Evolutionary conservation across 2,888 invertebrate genomes (phyloP).

Genomic region (Cephus runcator): DNA sequence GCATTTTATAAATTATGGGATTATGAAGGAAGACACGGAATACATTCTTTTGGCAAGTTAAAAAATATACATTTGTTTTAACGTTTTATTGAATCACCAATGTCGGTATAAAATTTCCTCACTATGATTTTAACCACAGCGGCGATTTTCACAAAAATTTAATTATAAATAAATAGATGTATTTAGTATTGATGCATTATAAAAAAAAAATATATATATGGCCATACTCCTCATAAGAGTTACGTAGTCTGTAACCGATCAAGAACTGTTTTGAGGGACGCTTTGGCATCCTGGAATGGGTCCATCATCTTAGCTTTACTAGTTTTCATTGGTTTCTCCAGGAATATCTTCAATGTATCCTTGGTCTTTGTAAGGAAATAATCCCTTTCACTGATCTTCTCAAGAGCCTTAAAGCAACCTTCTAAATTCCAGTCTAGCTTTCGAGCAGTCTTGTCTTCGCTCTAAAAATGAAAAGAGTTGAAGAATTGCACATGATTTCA

Average conservation of each 20-base stretch:
- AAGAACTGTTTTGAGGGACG: conserved; percentile 49
- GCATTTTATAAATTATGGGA: too few species aligned
- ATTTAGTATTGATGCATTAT: conserved; percentile 16
- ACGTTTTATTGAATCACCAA: too few species aligned
- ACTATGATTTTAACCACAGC: too few species aligned
- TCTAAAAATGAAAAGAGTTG: conserved; percentile 63
- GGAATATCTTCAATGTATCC: conserved; percentile 68
- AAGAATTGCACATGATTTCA: conserved; percentile 4
- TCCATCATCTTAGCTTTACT: conserved; percentile 46
- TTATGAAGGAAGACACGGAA: too few species aligned
- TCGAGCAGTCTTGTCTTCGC: conserved; percentile 74
- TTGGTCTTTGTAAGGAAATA: conserved; percentile 69
- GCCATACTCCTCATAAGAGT: conserved; percentile 16
- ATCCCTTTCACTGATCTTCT: conserved; percentile 67
- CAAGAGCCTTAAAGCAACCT: conserved; percentile 71
- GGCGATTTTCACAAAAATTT: not conserved
- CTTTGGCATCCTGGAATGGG: conserved; percentile 54
- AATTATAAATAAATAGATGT: conserved; percentile 33
- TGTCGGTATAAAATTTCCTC: too few species aligned
- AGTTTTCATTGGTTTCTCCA: conserved; percentile 63
- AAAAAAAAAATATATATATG: not conserved
- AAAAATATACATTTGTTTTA: too few species aligned
- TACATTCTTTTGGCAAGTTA: too few species aligned
- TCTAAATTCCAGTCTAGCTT: conserved; percentile 73
- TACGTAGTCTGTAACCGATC: conserved; percentile 45